Conservation (phyloP, 2,888 invertebrate species). For the Lycocerus yunnanus region DNA sequence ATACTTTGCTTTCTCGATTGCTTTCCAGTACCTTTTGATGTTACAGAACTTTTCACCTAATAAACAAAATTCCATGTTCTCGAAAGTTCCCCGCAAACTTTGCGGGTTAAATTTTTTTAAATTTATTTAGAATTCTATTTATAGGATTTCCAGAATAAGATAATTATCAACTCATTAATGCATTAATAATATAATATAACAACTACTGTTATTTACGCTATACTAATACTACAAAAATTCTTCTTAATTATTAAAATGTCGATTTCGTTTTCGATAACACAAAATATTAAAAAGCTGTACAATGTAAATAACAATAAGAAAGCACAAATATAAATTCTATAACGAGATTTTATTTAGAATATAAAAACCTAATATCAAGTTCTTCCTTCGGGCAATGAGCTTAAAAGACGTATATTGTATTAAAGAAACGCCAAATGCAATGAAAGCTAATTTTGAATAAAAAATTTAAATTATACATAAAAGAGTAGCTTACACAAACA, state of each 20-base stretch:
- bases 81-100: too few species aligned
- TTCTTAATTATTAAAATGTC: neutral
- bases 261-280: neutral
- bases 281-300: neutral
- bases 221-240: neutral
- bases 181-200: too few species aligned
- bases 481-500: neutral
- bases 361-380: neutral
- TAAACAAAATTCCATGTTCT: too few species aligned
- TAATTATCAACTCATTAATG: too few species aligned
- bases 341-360: neutral
- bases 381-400: neutral
- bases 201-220: neutral
- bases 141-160: too few species aligned
- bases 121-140: too few species aligned
- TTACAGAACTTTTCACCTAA: too few species aligned
- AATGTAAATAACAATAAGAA: neutral
- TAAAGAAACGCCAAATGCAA: neutral
- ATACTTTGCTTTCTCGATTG: too few species aligned
- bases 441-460: neutral
- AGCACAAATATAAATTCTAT: neutral
- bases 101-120: too few species aligned
- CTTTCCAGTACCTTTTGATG: too few species aligned
- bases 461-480: neutral
- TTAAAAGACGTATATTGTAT: neutral